phyloP scores from a whole-genome alignment of 2,113 vertebrate genomes.

The Triplophysa dalaica region DNA sequence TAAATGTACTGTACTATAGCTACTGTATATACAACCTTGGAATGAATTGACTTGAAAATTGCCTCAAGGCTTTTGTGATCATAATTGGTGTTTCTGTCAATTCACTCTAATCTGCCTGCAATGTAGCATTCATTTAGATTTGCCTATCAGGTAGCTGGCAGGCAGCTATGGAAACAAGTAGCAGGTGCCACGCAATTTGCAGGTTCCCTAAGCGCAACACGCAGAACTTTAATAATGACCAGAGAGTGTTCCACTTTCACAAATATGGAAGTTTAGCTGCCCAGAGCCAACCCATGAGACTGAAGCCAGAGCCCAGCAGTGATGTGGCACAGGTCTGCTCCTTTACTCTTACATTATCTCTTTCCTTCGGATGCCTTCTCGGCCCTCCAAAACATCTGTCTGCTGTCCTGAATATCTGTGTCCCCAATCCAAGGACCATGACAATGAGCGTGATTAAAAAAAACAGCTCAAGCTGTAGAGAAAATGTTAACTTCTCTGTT shows the following conservation, averaged over 20 bases:
- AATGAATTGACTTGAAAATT: not conserved
- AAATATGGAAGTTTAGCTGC: conserved; percentile 24
- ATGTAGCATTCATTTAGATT: conserved; percentile 7
- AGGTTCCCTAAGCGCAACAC: conserved; percentile 21
- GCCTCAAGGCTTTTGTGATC: conserved; percentile 11
- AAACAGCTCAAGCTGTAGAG: not conserved
- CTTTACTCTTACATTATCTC: not conserved
- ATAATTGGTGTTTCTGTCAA: conserved; percentile 19
- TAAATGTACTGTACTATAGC: not conserved
- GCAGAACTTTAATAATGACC: conserved; percentile 60
- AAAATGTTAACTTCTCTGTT: not conserved
- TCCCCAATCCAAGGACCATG: not conserved
- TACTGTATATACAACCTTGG: not conserved
- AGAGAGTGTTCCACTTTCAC: conserved; percentile 63
- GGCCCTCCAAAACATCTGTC: conserved; percentile 13
- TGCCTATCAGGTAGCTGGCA: conserved; percentile 30
- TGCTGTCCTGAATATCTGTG: not conserved
- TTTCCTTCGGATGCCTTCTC: not conserved
- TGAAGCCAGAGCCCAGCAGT: conserved; percentile 48
- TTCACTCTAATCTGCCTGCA: not conserved
- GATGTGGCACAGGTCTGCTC: conserved; percentile 31
- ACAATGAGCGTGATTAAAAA: conserved; percentile 2
- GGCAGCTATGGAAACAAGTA: conserved; percentile 24
- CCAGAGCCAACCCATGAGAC: conserved; percentile 16
- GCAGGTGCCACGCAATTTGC: conserved; percentile 27